phyloP scores from a whole-genome alignment of 2,113 vertebrate genomes.

The Colistium nudipinnis region DNA sequence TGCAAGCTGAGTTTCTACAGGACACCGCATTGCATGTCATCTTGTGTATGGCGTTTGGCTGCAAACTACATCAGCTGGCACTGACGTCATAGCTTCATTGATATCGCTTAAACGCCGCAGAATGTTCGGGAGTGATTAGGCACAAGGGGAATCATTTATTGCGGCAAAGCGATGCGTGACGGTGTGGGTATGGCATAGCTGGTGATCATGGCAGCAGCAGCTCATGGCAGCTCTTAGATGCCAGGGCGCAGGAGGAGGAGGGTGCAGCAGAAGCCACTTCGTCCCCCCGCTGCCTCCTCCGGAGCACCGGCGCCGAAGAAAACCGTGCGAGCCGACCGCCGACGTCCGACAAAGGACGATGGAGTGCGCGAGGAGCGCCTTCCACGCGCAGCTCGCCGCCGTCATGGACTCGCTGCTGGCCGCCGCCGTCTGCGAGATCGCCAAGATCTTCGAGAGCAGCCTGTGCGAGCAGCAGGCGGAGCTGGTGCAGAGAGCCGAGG shows the following conservation, averaged over 20 bases:
- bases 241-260: slow-evolving; percentile 33
- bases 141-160: no score
- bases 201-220: slow-evolving; percentile 27
- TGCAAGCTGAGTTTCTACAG: neutral
- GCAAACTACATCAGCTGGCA: neutral
- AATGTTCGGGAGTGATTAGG: no score
- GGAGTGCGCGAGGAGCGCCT: slow-evolving; percentile 67
- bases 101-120: neutral
- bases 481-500: slow-evolving; percentile 63
- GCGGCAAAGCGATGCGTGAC: no score
- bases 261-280: neutral
- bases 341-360: slow-evolving; percentile 37
- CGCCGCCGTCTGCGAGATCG: slow-evolving; percentile 77
- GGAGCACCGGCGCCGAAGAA: neutral
- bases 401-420: slow-evolving; percentile 79
- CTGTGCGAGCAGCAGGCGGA: slow-evolving; percentile 75
- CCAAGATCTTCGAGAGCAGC: slow-evolving; percentile 77
- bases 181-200: neutral
- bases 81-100: neutral
- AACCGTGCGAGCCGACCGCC: neutral
- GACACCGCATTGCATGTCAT: neutral
- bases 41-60: neutral
- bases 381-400: slow-evolving; percentile 74
- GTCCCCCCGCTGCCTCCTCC: neutral
- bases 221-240: slow-evolving; percentile 32